Conservation (phyloP, 2,888 invertebrate genomes). For the Flexamia atlantica region DNA sequence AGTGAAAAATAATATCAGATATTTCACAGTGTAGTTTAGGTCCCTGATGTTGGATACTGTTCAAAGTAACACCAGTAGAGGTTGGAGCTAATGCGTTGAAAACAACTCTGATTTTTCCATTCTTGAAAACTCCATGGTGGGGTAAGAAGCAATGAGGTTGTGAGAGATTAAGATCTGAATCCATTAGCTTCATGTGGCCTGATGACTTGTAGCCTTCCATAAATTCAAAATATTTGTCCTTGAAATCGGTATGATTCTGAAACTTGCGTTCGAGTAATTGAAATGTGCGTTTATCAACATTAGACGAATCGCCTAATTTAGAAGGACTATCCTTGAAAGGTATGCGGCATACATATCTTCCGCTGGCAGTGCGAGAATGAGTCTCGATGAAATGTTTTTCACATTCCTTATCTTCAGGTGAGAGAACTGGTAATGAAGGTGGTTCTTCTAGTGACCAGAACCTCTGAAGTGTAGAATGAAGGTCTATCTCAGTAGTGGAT, state of each 20-base stretch:
- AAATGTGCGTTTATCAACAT: neutral
- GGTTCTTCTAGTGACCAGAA: constrained; percentile 37
- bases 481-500: neutral
- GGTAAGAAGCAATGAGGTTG: constrained; percentile 8
- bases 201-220: neutral
- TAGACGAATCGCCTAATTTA: constrained; percentile 12
- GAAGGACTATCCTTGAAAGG: neutral
- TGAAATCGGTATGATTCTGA: neutral
- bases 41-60: constrained; percentile 12
- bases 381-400: constrained; percentile 19
- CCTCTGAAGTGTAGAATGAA: neutral
- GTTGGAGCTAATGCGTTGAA: constrained; percentile 27
- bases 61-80: neutral
- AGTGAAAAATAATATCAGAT: constrained; percentile 19
- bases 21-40: constrained; percentile 35
- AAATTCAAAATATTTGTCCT: constrained; percentile 6
- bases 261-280: neutral
- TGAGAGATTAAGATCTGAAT: neutral
- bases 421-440: neutral
- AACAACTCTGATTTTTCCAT: constrained; percentile 26
- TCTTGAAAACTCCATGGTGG: constrained; percentile 34
- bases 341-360: constrained; percentile 8
- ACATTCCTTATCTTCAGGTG: neutral
- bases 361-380: neutral
- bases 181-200: constrained; percentile 16